Base-by-base conservation (phyloP, 1,140 invertebrate species). In the Polypedilum vanderplanki region DNA sequence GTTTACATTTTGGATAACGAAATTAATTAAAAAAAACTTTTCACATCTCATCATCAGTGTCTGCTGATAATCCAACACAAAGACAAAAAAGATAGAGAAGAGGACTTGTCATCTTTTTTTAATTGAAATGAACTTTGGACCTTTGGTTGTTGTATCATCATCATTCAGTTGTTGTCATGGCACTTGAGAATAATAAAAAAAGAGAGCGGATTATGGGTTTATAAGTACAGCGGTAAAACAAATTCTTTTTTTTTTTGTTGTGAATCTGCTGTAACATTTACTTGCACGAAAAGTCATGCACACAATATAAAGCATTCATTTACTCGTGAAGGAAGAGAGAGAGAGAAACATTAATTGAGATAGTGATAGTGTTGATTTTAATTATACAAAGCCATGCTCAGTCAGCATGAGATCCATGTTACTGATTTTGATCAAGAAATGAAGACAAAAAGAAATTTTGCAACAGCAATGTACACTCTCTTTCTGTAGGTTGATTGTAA, bases 281-380 rank as follows among this genome's bases (percentile, higher is more conserved):
- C 12, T 57, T 12, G 46, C 46, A 57, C 46, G 46, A 57, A 12
- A 57, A 57, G 46, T 57, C 46, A 57, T 57, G 46, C 46, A 57
- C 41, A 46, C 12, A 57, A 57, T 57, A n/a, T 57, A 57, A 57
- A 57, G 24, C 24, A 5, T 5, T 33, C 24, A 33, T 12, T 57
- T 57, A 15, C 46, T 57, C n/a, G 15, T 46, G 41, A 46, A 46
- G 41, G 2, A 46, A 46, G 15, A 46, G 15, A 46, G 15, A 46
- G 41, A 15, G 41, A n/a, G 46, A 15, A 57, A 57, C 46, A 57
- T 57, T 57, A 57, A 57, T 57, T 57, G 46, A 57, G 46, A 57
- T 57, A 57, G 46, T 57, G 46, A 57, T 57, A 57, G 46, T 57
- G 46, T 57, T 57, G 46, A 57, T 57, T 57, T 57, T 57, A 57